Percentiles rank a stretch among this genome's conserved stretches.
These are phyloP conservation scores for Paradisaea rubra DNA, from an alignment of 2,113 vertebrate genomes.

Conservation along the genomic window DNA sequence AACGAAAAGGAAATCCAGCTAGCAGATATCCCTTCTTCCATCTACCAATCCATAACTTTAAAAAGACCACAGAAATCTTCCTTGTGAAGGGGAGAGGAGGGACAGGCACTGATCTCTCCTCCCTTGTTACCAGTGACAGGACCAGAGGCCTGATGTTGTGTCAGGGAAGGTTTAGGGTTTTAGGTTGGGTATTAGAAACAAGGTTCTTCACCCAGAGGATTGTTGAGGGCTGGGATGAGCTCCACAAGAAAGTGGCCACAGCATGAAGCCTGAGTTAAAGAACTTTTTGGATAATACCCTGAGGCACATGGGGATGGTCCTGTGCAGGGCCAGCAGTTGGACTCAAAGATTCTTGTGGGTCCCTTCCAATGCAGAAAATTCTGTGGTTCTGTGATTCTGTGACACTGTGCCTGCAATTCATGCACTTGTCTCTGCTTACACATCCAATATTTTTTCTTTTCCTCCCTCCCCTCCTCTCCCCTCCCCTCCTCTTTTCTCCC, in stretches of 20 bases:
- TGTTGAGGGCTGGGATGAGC: background rate
- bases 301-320: background rate
- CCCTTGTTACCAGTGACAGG: background rate
- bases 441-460: background rate
- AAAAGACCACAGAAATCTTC: background rate
- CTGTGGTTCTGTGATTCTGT: background rate
- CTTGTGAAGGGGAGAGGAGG: no score
- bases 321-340: background rate
- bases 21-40: background rate
- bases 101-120: background rate
- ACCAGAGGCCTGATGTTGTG: background rate
- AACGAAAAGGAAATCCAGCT: background rate
- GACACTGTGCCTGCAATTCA: background rate
- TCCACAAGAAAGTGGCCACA: background rate
- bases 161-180: background rate
- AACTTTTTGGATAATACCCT: no score
- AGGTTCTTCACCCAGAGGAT: background rate
- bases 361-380: background rate
- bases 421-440: background rate
- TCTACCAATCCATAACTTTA: background rate
- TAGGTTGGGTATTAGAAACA: background rate
- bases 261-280: background rate
- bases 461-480: accelerated
- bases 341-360: background rate
- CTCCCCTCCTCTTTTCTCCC: no score